Evolutionary conservation across 2,797 vertebrate species (phyloP).

Genomic region (Chloroceryle amazona): DNA sequence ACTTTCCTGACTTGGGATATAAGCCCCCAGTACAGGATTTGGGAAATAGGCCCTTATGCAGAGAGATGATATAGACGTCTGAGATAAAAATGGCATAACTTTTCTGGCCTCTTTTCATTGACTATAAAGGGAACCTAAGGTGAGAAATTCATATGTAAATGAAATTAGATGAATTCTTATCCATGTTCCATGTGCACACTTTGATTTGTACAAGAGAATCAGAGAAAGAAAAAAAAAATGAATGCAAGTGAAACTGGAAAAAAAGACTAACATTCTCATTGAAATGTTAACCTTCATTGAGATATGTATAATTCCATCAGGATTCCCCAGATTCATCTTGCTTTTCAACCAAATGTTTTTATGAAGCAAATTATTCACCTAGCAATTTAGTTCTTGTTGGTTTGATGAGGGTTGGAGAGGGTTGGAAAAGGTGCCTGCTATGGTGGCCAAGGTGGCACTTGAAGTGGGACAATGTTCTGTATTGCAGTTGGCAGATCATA

Average conservation of each 20-base stretch:
- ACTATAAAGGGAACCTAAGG: background rate
- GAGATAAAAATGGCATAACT: background rate
- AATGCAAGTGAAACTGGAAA: background rate
- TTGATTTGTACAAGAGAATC: background rate
- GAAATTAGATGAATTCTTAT: background rate
- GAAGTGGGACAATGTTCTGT: background rate
- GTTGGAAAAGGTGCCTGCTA: background rate
- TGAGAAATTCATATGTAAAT: background rate
- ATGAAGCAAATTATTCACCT: background rate
- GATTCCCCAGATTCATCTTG: background rate
- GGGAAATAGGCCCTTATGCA: background rate
- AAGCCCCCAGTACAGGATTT: background rate
- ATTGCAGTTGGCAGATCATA: background rate
- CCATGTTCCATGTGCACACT: background rate
- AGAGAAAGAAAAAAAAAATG: background rate
- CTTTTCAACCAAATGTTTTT: slow-evolving; percentile 13
- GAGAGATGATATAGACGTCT: background rate
- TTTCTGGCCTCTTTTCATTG: background rate
- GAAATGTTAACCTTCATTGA: slow-evolving; percentile 8
- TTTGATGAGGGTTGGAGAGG: fast-evolving
- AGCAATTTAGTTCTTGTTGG: background rate
- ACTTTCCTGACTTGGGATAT: background rate
- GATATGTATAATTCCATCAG: background rate
- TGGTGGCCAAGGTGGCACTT: background rate
- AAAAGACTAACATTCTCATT: background rate